Base-by-base conservation (phyloP, 2,888 invertebrate species). In the Octonoba sinensis region DNA sequence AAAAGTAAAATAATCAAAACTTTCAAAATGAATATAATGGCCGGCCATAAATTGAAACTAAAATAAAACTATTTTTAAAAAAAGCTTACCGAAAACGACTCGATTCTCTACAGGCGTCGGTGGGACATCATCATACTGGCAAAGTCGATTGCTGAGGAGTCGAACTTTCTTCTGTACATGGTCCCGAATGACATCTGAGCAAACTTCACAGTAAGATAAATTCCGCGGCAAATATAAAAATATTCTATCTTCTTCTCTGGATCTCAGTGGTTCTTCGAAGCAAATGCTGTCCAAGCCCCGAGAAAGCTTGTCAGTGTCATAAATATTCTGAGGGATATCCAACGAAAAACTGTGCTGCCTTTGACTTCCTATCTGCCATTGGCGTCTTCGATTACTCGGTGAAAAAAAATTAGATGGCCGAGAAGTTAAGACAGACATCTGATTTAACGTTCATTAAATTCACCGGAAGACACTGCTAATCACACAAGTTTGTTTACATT, bases 201-300 rank as follows among this genome's bases (percentile, higher is more conserved):
- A 83, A 67, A 83, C 73, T 72, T 83, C 78, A 62, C 83, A 83
- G 20, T 81, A 83, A n/a, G 83, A 83, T 47, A 83, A 62, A 79
- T 83, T 83, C 44, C 83, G 59, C 13, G 83, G 83, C 24, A 83
- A 67, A 20, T 81, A 83, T 46, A 83, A 78, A 72, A 78, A 81
- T 51, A 77, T 62, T 47, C 83, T 49, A 47, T 83, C 75, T 22
- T 79, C 79, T 13, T 83, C 83, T 60, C 79, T 71, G 18, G 56
- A 54, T 66, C 72, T 65, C 12, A 82, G n/a, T 6, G 71, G 82
- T 56, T 75, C 59, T 3, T 75, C 76, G 54, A 47, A 71, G 18
- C 67, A 81, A 16, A 72, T 13, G 47, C 57, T 74, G 47, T 82
- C 82, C 22, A 82, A 76, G 27, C 75, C 82, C 8, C 76, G 67